phyloP scores from a whole-genome alignment of 2,888 invertebrate species.

The Rhabditophanes sp. region DNA sequence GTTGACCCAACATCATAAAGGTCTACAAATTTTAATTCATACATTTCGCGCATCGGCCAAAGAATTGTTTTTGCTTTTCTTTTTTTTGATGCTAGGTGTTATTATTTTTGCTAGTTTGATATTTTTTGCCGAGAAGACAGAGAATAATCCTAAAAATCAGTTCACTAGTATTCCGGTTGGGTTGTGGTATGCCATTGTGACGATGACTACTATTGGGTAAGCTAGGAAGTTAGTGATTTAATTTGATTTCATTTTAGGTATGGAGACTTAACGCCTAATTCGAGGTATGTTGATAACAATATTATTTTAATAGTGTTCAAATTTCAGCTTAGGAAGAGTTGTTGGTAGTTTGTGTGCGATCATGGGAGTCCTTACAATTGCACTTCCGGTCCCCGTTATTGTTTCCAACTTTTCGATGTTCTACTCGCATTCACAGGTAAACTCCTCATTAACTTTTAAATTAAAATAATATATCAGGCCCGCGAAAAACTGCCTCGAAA shows the following conservation, averaged over 20 bases:
- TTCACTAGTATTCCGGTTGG: slow-evolving; percentile 40
- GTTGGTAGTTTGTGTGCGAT: slow-evolving; percentile 38
- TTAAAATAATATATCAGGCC: too few species aligned
- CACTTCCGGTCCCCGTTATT: slow-evolving; percentile 26
- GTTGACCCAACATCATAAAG: slow-evolving; percentile 47
- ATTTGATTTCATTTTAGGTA: too few species aligned
- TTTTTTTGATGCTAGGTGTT: slow-evolving; percentile 74
- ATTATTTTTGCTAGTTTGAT: slow-evolving; percentile 86
- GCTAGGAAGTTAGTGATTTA: too few species aligned
- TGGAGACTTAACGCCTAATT: slow-evolving; percentile 12
- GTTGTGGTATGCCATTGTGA: slow-evolving; percentile 24
- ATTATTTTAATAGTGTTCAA: too few species aligned
- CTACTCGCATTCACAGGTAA: slow-evolving; percentile 34
- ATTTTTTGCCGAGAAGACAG: slow-evolving; percentile 73
- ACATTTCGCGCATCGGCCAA: slow-evolving; percentile 48
- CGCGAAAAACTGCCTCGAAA: slow-evolving; percentile 83
- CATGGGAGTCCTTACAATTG: slow-evolving; percentile 41
- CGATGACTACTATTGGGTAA: slow-evolving; percentile 11
- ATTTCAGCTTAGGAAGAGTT: slow-evolving; percentile 35
- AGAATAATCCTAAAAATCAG: slow-evolving; percentile 34
- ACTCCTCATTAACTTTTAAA: too few species aligned
- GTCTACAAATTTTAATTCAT: slow-evolving; percentile 87
- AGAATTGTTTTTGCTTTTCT: slow-evolving; percentile 75
- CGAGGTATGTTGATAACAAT: too few species aligned
- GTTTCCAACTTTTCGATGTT: slow-evolving; percentile 39